Evolutionary conservation across 1,140 invertebrate species (phyloP).

Genomic region (Rhyzopertha dominica): DNA sequence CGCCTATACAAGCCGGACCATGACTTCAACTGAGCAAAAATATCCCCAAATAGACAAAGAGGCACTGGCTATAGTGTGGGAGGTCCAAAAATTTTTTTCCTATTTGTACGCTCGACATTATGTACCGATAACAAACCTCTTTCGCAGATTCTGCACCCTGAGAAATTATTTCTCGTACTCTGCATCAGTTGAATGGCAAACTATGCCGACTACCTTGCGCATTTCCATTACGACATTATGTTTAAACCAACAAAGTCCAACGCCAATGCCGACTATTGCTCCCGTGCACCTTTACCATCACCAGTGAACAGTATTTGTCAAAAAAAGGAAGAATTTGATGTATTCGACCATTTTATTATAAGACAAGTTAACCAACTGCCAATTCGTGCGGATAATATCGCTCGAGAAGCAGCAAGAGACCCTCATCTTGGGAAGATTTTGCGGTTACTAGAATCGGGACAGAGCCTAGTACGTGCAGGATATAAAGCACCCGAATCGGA

Average conservation of each 20-base stretch:
- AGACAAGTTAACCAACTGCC: conserved; percentile 15
- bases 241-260: conserved; percentile 21
- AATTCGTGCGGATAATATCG: conserved; percentile 14
- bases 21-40: conserved; percentile 38
- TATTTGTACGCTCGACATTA: conserved; percentile 48
- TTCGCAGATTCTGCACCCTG: no score
- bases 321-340: no score
- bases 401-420: conserved; percentile 16
- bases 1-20: conserved; percentile 39
- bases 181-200: no score
- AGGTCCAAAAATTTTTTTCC: conserved; percentile 42
- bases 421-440: conserved; percentile 18
- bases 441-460: conserved; percentile 5
- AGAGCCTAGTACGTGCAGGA: conserved; percentile 6
- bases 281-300: neutral
- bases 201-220: conserved; percentile 28
- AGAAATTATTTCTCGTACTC: no score
- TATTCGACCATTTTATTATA: neutral
- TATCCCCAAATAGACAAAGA: conserved; percentile 51
- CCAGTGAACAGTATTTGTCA: no score
- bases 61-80: conserved; percentile 47
- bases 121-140: conserved; percentile 47
- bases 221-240: conserved; percentile 21
- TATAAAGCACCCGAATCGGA: conserved; percentile 20
- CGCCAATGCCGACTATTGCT: conserved; percentile 26